Conservation (phyloP, 1,140 invertebrate genomes). For the Metopolophium dirhodum region DNA sequence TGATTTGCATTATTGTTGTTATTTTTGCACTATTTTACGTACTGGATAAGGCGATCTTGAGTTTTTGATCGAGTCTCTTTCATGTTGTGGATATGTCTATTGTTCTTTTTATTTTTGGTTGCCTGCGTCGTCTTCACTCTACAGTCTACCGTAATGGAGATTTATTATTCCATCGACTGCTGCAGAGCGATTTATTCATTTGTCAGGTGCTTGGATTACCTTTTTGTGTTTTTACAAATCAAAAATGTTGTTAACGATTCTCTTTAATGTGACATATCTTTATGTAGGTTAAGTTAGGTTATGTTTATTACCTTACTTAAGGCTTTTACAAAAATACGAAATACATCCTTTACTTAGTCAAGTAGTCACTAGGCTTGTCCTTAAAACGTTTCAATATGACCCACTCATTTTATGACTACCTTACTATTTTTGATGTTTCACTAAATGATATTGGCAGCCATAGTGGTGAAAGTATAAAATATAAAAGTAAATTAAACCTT, state of each 20-base stretch:
- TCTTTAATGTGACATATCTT: not conserved
- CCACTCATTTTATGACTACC: too few relatives aligned
- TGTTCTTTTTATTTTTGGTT: not conserved
- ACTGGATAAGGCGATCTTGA: too few relatives aligned
- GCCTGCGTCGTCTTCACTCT: not conserved
- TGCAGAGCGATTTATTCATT: not conserved
- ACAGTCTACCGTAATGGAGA: not conserved
- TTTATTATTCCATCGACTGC: not conserved
- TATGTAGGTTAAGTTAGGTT: not conserved
- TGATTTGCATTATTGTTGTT: not conserved
- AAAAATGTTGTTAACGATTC: not conserved
- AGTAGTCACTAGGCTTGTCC: not conserved
- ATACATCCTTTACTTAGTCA: too few relatives aligned
- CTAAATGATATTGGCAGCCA: not conserved
- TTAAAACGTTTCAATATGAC: not conserved
- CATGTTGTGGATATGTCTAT: not conserved
- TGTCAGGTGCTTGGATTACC: not conserved
- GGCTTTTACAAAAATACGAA: not conserved
- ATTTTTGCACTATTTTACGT: not conserved
- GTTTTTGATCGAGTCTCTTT: too few relatives aligned
- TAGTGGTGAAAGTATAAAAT: not conserved
- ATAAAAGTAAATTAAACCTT: not conserved
- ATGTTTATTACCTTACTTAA: not conserved
- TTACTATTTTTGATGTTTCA: not conserved
- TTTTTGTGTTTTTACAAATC: not conserved